These are phyloP conservation scores for Tetanocera ferruginea DNA, from an alignment of 2,888 invertebrate species.

Conservation along the genomic window DNA sequence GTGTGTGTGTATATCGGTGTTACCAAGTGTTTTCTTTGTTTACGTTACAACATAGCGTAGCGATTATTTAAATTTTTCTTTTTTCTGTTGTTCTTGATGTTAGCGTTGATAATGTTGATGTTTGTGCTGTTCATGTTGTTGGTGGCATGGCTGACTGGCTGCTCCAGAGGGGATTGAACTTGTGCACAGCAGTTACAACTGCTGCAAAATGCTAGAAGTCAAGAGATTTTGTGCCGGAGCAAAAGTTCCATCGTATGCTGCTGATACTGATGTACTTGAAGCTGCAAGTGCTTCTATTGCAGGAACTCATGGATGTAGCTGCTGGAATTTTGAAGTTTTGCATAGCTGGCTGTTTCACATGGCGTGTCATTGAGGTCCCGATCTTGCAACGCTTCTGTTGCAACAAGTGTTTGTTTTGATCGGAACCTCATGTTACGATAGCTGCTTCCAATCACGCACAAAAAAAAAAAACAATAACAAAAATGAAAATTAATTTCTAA, in stretches of 20 bases:
- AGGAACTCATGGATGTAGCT: background rate
- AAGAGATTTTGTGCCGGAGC: background rate
- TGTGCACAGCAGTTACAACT: background rate
- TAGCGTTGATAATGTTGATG: constrained; percentile 9
- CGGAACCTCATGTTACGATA: background rate
- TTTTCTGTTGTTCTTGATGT: constrained; percentile 16
- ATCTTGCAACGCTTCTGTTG: constrained; percentile 6
- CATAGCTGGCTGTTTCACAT: background rate
- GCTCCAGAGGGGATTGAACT: background rate
- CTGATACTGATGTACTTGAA: background rate
- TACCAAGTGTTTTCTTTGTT: constrained; percentile 13
- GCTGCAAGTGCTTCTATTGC: background rate
- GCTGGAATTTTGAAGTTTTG: constrained; percentile 28
- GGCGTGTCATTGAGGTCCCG: background rate
- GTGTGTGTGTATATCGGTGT: background rate
- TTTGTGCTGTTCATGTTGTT: background rate
- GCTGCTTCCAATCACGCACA: background rate
- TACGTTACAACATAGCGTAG: constrained; percentile 13
- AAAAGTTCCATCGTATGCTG: constrained; percentile 4
- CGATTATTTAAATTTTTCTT: constrained; percentile 19
- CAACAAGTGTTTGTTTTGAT: background rate
- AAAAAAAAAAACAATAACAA: background rate
- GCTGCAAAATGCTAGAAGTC: constrained; percentile 7
- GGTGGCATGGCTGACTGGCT: background rate
- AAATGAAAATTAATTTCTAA: no score